Evolutionary conservation across 1,140 invertebrate species (phyloP).

Genomic region (Diachasmimorpha longicaudata): DNA sequence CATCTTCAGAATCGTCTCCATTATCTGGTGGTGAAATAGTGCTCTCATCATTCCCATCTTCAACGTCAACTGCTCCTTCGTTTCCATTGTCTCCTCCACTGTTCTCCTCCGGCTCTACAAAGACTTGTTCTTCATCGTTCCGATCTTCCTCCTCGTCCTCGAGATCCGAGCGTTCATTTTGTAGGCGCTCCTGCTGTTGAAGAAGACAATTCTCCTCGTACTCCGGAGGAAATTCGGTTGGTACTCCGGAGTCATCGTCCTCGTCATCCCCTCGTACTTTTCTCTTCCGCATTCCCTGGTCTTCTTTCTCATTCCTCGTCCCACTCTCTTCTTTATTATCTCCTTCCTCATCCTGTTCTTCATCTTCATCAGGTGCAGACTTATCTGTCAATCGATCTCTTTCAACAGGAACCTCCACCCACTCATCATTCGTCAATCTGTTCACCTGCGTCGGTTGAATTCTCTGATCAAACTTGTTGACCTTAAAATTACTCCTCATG

Average conservation of each 20-base stretch:
- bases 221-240: slow-evolving; percentile 11
- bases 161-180: neutral
- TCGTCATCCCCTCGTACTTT: neutral
- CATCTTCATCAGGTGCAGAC: neutral
- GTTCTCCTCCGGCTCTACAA: too few relatives aligned
- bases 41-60: neutral
- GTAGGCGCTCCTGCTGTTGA: neutral
- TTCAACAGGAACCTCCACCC: slow-evolving; percentile 10
- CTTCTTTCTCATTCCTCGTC: neutral
- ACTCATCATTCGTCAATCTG: slow-evolving; percentile 14
- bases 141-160: neutral
- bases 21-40: neutral
- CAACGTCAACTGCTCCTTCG: neutral
- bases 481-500: neutral
- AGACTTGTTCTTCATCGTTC: neutral
- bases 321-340: neutral
- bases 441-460: slow-evolving; percentile 12
- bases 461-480: slow-evolving; percentile 3
- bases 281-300: neutral
- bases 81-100: too few relatives aligned
- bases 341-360: neutral
- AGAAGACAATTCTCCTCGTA: slow-evolving; percentile 25
- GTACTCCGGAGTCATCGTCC: neutral
- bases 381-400: neutral
- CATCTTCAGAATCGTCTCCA: neutral